These are phyloP conservation scores for Tricholauxania praeusta DNA, from an alignment of 2,888 invertebrate genomes.

Conservation along the genomic window DNA sequence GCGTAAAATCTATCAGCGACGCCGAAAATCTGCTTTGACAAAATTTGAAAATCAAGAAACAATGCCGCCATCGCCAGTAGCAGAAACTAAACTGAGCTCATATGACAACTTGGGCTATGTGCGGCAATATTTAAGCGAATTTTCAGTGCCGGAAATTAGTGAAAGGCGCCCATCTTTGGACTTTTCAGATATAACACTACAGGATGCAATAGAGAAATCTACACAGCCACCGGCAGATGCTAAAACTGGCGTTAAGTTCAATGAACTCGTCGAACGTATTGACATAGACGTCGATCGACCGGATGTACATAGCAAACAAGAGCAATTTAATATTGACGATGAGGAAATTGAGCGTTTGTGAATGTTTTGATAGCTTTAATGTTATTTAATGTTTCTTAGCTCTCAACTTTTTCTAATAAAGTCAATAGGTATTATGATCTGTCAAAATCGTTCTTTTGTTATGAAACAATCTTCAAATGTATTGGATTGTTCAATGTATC, in stretches of 20 bases:
- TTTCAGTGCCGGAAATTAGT: not conserved
- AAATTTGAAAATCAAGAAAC: constrained; percentile 1
- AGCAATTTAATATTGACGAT: too few species aligned
- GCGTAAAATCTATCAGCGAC: not conserved
- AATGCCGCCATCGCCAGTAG: too few species aligned
- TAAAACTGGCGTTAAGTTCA: constrained; percentile 69
- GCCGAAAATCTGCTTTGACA: too few species aligned
- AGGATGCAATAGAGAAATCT: not conserved
- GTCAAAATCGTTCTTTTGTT: too few species aligned
- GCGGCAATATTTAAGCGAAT: not conserved
- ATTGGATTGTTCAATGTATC: too few species aligned
- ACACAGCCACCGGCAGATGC: not conserved
- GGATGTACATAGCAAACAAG: not conserved
- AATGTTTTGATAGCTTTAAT: too few species aligned
- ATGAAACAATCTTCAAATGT: too few species aligned
- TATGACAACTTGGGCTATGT: not conserved
- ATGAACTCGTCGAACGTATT: constrained; percentile 71
- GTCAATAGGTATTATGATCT: too few species aligned
- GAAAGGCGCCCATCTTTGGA: not conserved
- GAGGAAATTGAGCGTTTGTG: too few species aligned
- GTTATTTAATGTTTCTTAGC: too few species aligned
- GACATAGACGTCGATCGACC: constrained; percentile 63
- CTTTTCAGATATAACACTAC: not conserved
- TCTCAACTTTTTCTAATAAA: too few species aligned
- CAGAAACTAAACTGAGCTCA: not conserved